Evolutionary conservation across 2,797 vertebrate species (phyloP), one percentile per base, ranked within the genome.

Genomic region (Gymnocypris eckloni): DNA sequence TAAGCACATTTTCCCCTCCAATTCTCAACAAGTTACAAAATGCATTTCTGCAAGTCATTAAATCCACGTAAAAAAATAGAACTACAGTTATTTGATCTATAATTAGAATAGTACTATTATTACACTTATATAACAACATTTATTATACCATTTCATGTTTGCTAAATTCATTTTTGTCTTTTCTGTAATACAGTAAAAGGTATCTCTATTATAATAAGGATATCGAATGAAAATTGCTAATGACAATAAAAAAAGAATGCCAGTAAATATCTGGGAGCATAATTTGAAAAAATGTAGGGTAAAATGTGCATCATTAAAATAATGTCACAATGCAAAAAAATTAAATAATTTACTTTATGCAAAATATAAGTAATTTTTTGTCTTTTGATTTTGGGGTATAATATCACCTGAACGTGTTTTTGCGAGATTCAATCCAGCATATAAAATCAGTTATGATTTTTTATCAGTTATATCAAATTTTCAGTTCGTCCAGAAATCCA

Each of bases 331-430:
- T 73, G 13, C 71, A 28, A 15, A 16, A 73, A 6, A 73, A 28
- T 6, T 6, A 41, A 11, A 43, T 41, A 13, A 20, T 37, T 48
- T 22, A 52, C n/a, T 50, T 52, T 1, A 37, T 4, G 67, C 25
- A 3, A 56, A 15, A 41, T 37, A 37, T 4, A 4, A 37, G 33
- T 1, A 0, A 0, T 22, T 8, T 10, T 8, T 22, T 13, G 20
- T 56, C 50, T 76, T 76, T 39, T 77, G 33, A 77, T 77, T 77
- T 56, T 4, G 18, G 33, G 33, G 18, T 77, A 11, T 37, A 39
- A 56, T 54, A 43, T 72, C 3, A 82, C 69, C n/a, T 7, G 20
- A 16, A n/a, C 6, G 2, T 41, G 33, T 16, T 41, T 61, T 70
- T 15, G 20, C 41, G 8, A 45, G 22, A 43, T 16, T 61, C n/a